Percentiles rank a stretch among this genome's conserved stretches.
These are phyloP conservation scores for Parasteatoda lunata DNA, from an alignment of 2,888 invertebrate species.

Conservation along the genomic window DNA sequence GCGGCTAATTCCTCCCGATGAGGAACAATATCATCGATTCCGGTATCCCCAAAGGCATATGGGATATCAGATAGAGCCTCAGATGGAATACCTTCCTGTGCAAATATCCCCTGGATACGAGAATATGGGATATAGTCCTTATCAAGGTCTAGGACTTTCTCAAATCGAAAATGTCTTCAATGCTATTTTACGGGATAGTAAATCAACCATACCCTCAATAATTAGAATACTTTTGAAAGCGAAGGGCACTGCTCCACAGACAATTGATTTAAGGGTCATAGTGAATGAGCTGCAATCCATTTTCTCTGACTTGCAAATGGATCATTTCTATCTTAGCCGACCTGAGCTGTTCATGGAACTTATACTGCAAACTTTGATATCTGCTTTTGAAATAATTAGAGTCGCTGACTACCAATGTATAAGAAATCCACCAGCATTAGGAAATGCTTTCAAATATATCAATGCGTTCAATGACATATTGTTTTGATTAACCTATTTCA, in stretches of 20 bases:
- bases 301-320: constrained; percentile 17
- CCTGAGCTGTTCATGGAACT: constrained; percentile 30
- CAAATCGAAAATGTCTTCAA: constrained; percentile 21
- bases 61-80: too few species aligned
- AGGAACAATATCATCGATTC: too few species aligned
- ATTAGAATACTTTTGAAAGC: constrained; percentile 4
- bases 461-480: constrained; percentile 32
- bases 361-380: constrained; percentile 32
- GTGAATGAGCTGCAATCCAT: constrained; percentile 1
- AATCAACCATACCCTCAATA: not conserved
- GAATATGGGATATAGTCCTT: not conserved
- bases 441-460: constrained; percentile 17
- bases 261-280: constrained; percentile 26
- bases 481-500: not conserved
- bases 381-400: constrained; percentile 41
- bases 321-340: constrained; percentile 3
- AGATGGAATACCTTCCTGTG: not conserved
- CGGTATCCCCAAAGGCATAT: too few species aligned
- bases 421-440: not conserved
- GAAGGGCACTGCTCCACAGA: not conserved
- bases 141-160: not conserved
- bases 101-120: not conserved
- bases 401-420: constrained; percentile 17
- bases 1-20: too few species aligned
- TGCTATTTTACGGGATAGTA: not conserved